Evolutionary conservation across 92 coral and sea anemone species (phyloP).

Genomic region (Virgularia gustaviana): DNA sequence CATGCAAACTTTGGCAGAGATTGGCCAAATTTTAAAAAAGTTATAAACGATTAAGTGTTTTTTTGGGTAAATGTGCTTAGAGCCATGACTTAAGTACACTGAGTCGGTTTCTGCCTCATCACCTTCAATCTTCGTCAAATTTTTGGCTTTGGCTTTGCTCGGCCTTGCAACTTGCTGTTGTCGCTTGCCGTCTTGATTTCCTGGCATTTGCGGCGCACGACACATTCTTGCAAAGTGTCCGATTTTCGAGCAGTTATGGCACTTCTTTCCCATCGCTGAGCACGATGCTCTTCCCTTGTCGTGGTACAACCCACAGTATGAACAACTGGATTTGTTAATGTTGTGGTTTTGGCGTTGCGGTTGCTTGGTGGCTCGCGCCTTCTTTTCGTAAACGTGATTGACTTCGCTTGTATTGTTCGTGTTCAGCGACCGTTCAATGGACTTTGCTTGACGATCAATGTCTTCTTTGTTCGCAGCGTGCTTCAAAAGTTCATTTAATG

Average conservation of each 20-base stretch:
- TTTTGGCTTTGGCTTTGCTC: no score
- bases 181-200: no score
- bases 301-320: constrained; percentile 16
- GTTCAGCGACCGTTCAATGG: constrained; percentile 23
- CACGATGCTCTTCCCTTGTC: constrained; percentile 24
- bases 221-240: no score
- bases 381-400: neutral
- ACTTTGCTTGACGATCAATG: constrained; percentile 22
- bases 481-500: constrained; percentile 28
- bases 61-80: no score
- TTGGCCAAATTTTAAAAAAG: no score
- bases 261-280: constrained; percentile 27
- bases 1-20: no score
- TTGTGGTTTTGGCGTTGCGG: neutral
- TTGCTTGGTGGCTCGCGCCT: neutral
- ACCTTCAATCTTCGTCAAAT: no score
- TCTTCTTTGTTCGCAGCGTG: constrained; percentile 44
- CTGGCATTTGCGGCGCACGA: no score
- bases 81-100: no score
- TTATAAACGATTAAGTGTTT: no score
- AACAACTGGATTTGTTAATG: neutral
- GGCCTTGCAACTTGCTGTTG: no score
- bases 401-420: neutral
- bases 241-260: neutral
- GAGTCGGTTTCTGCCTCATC: no score